Base-by-base conservation (phyloP, 2,888 invertebrate species). In the Theretra japonica region DNA sequence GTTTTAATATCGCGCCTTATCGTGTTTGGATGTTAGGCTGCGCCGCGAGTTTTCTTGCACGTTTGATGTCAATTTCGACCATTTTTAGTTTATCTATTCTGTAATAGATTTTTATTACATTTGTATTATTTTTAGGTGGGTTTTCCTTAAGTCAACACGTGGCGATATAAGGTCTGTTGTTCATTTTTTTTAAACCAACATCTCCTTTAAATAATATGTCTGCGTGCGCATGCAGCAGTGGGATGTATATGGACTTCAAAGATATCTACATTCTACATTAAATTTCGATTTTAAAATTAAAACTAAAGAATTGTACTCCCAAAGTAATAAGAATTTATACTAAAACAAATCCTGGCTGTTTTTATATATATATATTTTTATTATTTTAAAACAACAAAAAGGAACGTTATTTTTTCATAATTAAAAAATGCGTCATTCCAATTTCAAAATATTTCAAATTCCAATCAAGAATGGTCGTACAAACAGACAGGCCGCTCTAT, bases 1-100 rank as follows among this genome's bases (percentile, higher is more conserved):
- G 23, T 28, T 60, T 53, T 60, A 60, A 60, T 65, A 65, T 48
- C 21, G 62, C 15, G 62, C 7, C 21, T 62, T 62, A 62, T 62
- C 65, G 65, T 23, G 41, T 33, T 30, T 17, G 15, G 5, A 48
- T 21, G 23, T 41, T 17, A 17, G 23, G 6, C 2, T 19, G 21
- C 15, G 3, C 41, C 17, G 48, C 41, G 15, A 17, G 48, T 65
- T 65, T 65, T 65, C 21, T 33, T 65, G 62, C 53, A 19, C 8
- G 33, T 4, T 8, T 11, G 6, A 2, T 5, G 11, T 25, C 4
- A 6, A 53, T 53, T 6, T 53, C n/a, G 1, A 15, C n/a, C 7
- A 53, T 4, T 48, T 53, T 3, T 53, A n/a, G n/a, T 50, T 17
- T 19, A 50, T 19, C 17, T 53, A 53, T n/a, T 53, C 17, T 50